Conservation (phyloP, 2,888 invertebrate species). For the Caenorhabditis sinica region DNA sequence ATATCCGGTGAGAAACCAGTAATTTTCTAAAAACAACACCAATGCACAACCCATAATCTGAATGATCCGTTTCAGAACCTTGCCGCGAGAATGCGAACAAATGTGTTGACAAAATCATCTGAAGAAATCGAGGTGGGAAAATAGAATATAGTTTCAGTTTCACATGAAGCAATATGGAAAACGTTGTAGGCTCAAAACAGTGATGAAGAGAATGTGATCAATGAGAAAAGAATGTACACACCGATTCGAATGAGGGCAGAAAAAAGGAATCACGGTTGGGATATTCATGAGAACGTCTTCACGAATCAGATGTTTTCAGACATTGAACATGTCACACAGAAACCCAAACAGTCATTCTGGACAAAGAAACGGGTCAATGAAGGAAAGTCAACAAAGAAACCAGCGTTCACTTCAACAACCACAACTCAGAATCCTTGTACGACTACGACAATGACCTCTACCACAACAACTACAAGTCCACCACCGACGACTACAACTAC, state of each 20-base stretch:
- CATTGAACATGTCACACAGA: slow-evolving; percentile 33
- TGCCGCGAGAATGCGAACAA: slow-evolving; percentile 59
- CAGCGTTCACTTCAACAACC: slow-evolving; percentile 1
- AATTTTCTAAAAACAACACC: neutral
- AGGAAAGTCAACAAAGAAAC: slow-evolving; percentile 4
- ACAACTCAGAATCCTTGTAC: slow-evolving; percentile 11
- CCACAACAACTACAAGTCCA: slow-evolving; percentile 25
- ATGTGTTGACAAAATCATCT: slow-evolving; percentile 44
- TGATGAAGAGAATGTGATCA: slow-evolving; percentile 27
- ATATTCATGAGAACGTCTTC: slow-evolving; percentile 30
- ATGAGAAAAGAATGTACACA: slow-evolving; percentile 37
- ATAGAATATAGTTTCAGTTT: slow-evolving; percentile 1
- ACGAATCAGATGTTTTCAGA: slow-evolving; percentile 50
- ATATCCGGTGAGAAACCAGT: slow-evolving; percentile 64
- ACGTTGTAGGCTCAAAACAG: slow-evolving; percentile 16
- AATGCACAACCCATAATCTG: neutral
- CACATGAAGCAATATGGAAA: neutral
- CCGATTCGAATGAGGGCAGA: slow-evolving; percentile 24
- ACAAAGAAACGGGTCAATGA: slow-evolving; percentile 20
- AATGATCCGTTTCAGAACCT: slow-evolving; percentile 45
- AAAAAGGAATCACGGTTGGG: slow-evolving; percentile 36
- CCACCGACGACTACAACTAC: slow-evolving; percentile 16
- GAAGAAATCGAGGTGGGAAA: slow-evolving; percentile 44
- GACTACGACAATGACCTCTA: slow-evolving; percentile 15
- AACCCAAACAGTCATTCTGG: slow-evolving; percentile 32